Evolutionary conservation across 2,797 vertebrate species (phyloP).

Genomic region (Hydrocynus forskahlii): DNA sequence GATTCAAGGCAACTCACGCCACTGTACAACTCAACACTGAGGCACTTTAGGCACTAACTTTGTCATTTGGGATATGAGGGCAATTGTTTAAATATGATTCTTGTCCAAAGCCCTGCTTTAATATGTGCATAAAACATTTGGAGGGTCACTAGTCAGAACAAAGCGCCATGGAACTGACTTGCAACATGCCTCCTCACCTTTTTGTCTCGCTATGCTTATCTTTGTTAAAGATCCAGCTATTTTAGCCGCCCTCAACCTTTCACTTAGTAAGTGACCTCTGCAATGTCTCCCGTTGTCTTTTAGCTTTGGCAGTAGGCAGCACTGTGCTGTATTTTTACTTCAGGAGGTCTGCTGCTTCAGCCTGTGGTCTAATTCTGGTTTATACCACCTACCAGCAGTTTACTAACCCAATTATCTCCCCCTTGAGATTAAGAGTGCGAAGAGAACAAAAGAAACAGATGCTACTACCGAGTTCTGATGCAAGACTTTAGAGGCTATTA

Average conservation of each 20-base stretch:
- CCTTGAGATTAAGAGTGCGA: background rate
- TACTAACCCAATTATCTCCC: slow-evolving; percentile 27
- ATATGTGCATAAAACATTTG: background rate
- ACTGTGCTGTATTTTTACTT: background rate
- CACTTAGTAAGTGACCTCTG: background rate
- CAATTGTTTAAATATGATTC: background rate
- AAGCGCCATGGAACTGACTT: too few relatives aligned
- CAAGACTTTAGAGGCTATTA: background rate
- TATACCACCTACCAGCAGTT: slow-evolving; percentile 10
- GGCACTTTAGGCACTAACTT: too few relatives aligned
- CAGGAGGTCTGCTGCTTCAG: background rate
- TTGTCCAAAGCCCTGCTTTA: background rate
- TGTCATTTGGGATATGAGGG: background rate
- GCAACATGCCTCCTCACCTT: background rate
- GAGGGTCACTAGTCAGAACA: background rate
- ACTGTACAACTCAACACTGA: too few relatives aligned
- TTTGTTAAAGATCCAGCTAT: background rate
- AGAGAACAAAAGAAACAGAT: slow-evolving; percentile 20
- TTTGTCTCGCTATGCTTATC: background rate
- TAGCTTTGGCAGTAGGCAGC: background rate
- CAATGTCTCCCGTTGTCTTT: background rate
- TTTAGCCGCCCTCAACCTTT: background rate
- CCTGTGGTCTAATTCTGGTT: slow-evolving; percentile 19
- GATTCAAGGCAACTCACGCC: too few relatives aligned
- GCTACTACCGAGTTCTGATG: background rate